Evolutionary conservation across 2,113 vertebrate genomes (phyloP), one percentile per base, ranked within the genome.

Genomic region (Prunella himalayana): DNA sequence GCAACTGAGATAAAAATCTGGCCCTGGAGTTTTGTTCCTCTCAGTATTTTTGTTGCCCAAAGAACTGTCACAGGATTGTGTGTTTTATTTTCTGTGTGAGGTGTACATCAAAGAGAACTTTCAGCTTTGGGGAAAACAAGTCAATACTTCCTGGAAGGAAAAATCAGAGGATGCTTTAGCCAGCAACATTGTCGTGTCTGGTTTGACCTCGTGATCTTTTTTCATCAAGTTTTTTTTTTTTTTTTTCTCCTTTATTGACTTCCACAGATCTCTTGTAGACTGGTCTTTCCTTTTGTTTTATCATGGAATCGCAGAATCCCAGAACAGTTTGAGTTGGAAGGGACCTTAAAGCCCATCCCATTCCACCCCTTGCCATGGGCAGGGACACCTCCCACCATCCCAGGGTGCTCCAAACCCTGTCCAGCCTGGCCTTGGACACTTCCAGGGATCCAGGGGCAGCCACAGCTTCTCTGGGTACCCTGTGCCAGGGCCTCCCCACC

Each of bases 381-480:
- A 73, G 33, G 69, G 69, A 51, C 86, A 59, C 19, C 19, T 65
- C 4, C 13, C 86, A 51, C 33, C 2, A 0, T 8, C 33, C 44
- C 51, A 73, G 28, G 10, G 0, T 51, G 27, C 2, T 50, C 28
- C 59, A 50, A 57, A 14, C 5, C 6, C 17, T 0, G 0, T 63
- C 65, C 49, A 71, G 0, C 49, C 57, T 50, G 42, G 10, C 18
- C 23, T 66, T 13, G 60, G 28, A 3, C 51, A 45, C 15, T 66
- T 7, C 23, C 69, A 88, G 37, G 51, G 60, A 66, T 73, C 25
- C 51, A 59, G 77, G 33, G 11, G 15, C 60, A 82, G 37, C 39
- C 60, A 45, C 77, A 82, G 39, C 53, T 66, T 15, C 53, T 65
- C 33, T 51, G 33, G 51, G 4, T 0, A 88, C 0, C 9, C 66